Evolutionary conservation across 2,113 vertebrate genomes (phyloP).

Genomic region (Hippopotamus amphibius): DNA sequence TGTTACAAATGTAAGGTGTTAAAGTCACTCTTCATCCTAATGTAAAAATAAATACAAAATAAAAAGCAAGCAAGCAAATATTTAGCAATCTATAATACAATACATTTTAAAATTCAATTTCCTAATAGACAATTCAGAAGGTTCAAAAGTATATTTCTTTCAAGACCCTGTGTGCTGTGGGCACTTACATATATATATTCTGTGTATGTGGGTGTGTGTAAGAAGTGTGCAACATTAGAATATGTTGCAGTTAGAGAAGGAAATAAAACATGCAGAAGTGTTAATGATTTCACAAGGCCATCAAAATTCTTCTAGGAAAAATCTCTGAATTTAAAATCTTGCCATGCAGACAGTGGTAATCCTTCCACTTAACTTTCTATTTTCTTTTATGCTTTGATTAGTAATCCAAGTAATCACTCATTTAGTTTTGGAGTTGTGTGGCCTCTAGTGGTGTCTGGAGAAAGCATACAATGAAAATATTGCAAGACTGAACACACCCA

Average conservation of each 20-base stretch:
- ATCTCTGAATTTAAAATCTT: not conserved
- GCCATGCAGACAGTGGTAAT: not conserved
- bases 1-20: not conserved
- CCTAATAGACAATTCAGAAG: not conserved
- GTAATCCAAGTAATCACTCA: not conserved
- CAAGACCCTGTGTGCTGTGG: not conserved
- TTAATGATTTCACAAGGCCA: not conserved
- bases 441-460: slow-evolving; percentile 52
- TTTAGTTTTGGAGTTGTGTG: slow-evolving; percentile 60
- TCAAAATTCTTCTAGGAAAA: not conserved
- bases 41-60: slow-evolving; percentile 12
- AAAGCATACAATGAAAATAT: slow-evolving; percentile 27
- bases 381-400: slow-evolving; percentile 28
- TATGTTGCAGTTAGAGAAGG: not conserved
- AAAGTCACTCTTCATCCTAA: not conserved
- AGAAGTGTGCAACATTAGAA: not conserved
- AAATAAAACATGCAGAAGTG: not conserved
- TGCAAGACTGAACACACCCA: not conserved
- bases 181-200: not conserved
- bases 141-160: not conserved
- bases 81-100: not conserved
- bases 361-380: not conserved
- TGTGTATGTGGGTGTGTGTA: not conserved
- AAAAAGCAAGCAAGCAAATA: not conserved
- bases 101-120: not conserved